These are phyloP conservation scores for Athalia cordata DNA, from an alignment of 2,888 invertebrate genomes.

Conservation along the genomic window DNA sequence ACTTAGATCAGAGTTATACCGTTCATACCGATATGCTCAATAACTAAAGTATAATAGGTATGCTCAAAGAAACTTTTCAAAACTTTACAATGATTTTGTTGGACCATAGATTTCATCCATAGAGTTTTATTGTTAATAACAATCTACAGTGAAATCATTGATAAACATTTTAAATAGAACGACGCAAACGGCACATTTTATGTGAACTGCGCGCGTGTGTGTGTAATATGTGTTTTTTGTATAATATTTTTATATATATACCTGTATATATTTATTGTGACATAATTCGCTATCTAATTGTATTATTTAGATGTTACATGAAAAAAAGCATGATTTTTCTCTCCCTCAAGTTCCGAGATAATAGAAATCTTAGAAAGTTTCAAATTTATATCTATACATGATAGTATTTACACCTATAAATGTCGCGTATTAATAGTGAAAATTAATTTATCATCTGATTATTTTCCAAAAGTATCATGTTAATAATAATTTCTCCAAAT, in stretches of 20 bases:
- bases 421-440: background rate
- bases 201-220: slow-evolving; percentile 7
- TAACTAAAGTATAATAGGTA: background rate
- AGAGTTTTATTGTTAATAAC: background rate
- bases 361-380: slow-evolving; percentile 26
- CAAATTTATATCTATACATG: background rate
- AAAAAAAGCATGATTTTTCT: slow-evolving; percentile 36
- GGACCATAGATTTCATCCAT: background rate
- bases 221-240: background rate
- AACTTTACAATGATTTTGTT: no score
- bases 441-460: no score
- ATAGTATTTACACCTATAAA: slow-evolving; percentile 28
- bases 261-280: slow-evolving; percentile 6
- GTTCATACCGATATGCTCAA: background rate
- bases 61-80: no score
- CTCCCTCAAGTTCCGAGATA: background rate
- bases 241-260: slow-evolving; percentile 11
- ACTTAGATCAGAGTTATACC: background rate
- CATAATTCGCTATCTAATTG: slow-evolving; percentile 38
- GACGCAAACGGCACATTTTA: slow-evolving; percentile 34
- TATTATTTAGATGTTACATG: slow-evolving; percentile 24
- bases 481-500: slow-evolving; percentile 6
- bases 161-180: background rate
- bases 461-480: background rate
- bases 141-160: background rate